Base-by-base conservation (phyloP, 2,113 vertebrate genomes). In the Piaya cayana region DNA sequence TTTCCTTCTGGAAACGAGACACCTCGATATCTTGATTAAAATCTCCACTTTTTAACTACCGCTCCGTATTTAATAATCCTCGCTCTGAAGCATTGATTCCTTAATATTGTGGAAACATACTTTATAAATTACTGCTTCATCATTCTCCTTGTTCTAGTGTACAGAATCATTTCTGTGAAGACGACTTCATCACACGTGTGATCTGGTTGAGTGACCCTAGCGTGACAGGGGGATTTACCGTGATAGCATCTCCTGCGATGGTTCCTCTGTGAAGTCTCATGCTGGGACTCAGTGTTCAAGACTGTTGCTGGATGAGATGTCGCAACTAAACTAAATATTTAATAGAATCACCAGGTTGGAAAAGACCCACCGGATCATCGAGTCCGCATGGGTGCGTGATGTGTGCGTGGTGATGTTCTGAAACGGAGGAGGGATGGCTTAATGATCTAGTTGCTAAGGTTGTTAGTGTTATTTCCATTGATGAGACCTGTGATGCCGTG, bases 11-110 rank as follows among this genome's bases (percentile, higher is more conserved):
- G 50, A 29, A 58, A 30, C 27, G 81, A 83, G n/a, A n/a, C 15
- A 29, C 42, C 13, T 71, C 70, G 16, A 0, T 52, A 70, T 86
- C 92, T 82, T 81, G 81, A 87, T 84, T 86, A 90, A 92, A 86
- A 83, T 86, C 63, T 77, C 30, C 6, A 1, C 21, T n/a, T 81
- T 87, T 55, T 37, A 80, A 53, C 72, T 27, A 4, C 27, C 37
- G 15, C 43, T 83, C 29, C 4, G 4, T 29, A 20, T 86, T 83
- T 65, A 80, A 91, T 50, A 52, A 56, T 29, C 20, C 37, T 68
- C 0, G 0, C 34, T 60, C 49, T 17, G 64, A 77, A 75, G 45
- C 36, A 20, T 7, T 2, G 22, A 42, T 72, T 47, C 86, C 63
- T 71, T 47, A 19, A 62, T 72, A 60, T 5, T 32, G 32, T 39